Evolutionary conservation across 1,140 invertebrate genomes (phyloP).

Genomic region (Armadillidium nasatum): DNA sequence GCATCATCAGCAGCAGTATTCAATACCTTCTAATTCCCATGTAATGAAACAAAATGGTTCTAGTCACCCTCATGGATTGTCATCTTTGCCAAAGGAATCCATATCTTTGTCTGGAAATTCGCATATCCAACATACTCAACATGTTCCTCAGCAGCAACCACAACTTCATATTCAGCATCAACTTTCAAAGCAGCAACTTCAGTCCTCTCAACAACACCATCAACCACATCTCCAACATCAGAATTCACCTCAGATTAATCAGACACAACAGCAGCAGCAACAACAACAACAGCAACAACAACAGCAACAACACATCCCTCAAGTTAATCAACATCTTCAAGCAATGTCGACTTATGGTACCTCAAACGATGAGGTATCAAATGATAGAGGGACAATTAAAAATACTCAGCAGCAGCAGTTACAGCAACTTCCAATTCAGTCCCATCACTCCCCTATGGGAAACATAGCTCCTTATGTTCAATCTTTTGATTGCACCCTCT

Average conservation of each 20-base stretch:
- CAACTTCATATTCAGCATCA: not conserved
- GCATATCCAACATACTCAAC: not conserved
- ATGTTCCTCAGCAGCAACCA: not conserved
- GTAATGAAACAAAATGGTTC: not conserved
- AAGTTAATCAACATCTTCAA: conserved; percentile 17
- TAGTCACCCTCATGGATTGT: not conserved
- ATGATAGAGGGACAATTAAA: not conserved
- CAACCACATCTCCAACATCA: not conserved
- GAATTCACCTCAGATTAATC: not conserved
- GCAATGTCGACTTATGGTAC: not conserved
- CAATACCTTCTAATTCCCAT: not conserved
- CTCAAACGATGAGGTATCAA: not conserved
- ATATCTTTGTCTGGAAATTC: not conserved
- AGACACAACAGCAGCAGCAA: conserved; percentile 13
- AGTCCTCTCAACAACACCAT: no score
- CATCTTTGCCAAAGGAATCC: not conserved
- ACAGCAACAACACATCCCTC: not conserved
- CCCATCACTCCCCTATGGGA: conserved; percentile 36
- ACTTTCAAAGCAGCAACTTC: no score
- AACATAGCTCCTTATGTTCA: conserved; percentile 37
- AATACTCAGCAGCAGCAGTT: conserved; percentile 5
- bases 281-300: conserved; percentile 22
- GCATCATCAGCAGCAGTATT: conserved; percentile 20
- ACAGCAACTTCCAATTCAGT: conserved; percentile 13
- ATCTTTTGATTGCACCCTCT: conserved; percentile 35